phyloP scores from a whole-genome alignment of 2,113 vertebrate species.

The Sigmodon hispidus region DNA sequence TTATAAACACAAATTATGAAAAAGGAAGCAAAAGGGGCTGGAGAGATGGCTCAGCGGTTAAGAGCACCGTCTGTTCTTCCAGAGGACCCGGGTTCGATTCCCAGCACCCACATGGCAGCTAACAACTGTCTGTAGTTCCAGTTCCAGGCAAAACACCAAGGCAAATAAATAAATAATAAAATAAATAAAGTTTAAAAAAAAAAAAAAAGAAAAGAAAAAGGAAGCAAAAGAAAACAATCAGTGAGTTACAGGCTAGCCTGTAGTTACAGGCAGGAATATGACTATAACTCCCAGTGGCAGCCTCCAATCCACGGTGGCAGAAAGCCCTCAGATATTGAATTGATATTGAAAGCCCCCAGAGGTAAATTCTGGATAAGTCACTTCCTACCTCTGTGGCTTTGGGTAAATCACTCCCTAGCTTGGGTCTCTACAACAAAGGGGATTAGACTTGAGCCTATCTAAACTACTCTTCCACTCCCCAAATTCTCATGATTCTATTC shows the following conservation, averaged over 20 bases:
- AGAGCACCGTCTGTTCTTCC: too few species aligned
- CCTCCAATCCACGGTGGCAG: neutral
- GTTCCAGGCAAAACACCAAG: too few species aligned
- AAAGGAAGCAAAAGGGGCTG: constrained; percentile 31
- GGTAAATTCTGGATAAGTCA: neutral
- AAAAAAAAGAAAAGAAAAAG: too few species aligned
- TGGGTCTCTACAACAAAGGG: constrained; percentile 1
- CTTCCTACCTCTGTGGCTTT: neutral
- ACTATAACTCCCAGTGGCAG: constrained; percentile 2
- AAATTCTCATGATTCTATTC: constrained; percentile 19
- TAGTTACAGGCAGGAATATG: neutral
- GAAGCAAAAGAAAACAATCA: constrained; percentile 1
- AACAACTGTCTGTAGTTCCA: too few species aligned
- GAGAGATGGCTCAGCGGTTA: too few species aligned
- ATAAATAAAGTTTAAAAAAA: too few species aligned
- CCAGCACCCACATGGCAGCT: too few species aligned
- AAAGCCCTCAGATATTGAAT: neutral
- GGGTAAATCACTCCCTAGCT: constrained; percentile 10
- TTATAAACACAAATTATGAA: constrained; percentile 53
- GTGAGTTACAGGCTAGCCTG: too few species aligned
- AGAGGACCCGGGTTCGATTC: too few species aligned
- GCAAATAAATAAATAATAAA: too few species aligned
- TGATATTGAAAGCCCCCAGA: neutral
- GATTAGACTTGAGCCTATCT: neutral
- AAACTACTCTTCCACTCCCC: neutral